Conservation (phyloP, 2,797 vertebrate genomes). For the Bovichtus variegatus region DNA sequence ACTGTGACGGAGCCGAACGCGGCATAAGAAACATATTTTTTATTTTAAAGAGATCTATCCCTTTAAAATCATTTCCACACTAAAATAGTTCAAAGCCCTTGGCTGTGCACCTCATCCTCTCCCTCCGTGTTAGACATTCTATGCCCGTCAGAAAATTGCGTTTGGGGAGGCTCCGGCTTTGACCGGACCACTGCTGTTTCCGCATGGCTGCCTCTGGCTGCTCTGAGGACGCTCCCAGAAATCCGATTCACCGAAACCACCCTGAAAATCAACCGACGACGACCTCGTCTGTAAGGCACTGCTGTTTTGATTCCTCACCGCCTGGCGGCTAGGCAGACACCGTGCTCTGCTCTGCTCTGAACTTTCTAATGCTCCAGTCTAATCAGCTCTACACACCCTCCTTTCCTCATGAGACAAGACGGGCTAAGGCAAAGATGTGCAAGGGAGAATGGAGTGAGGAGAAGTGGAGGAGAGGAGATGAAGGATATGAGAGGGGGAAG, state of each 20-base stretch:
- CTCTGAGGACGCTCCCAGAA: constrained; percentile 75
- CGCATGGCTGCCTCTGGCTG: constrained; percentile 75
- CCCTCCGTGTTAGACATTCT: constrained; percentile 69
- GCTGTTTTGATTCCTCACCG: constrained; percentile 65
- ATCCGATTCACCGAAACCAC: constrained; percentile 75
- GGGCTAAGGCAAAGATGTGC: constrained; percentile 57
- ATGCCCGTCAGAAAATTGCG: constrained; percentile 65
- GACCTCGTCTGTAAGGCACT: constrained; percentile 71
- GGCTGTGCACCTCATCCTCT: constrained; percentile 56
- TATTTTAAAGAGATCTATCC: constrained; percentile 29
- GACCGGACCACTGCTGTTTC: constrained; percentile 78
- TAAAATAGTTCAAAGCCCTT: constrained; percentile 57
- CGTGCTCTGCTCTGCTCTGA: constrained; percentile 62
- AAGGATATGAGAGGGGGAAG: constrained; percentile 37
- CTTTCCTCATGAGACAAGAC: constrained; percentile 69
- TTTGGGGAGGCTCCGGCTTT: constrained; percentile 73
- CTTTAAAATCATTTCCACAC: constrained; percentile 51
- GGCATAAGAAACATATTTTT: constrained; percentile 13
- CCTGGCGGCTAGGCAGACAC: constrained; percentile 69
- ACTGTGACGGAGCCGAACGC: constrained; percentile 4
- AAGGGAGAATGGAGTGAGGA: constrained; percentile 45
- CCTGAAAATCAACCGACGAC: constrained; percentile 73
- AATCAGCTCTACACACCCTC: constrained; percentile 73
- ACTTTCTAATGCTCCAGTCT: constrained; percentile 76
- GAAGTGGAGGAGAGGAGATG: constrained; percentile 32